Conservation (phyloP, 2,797 vertebrate species). For the Parambassis ranga region DNA sequence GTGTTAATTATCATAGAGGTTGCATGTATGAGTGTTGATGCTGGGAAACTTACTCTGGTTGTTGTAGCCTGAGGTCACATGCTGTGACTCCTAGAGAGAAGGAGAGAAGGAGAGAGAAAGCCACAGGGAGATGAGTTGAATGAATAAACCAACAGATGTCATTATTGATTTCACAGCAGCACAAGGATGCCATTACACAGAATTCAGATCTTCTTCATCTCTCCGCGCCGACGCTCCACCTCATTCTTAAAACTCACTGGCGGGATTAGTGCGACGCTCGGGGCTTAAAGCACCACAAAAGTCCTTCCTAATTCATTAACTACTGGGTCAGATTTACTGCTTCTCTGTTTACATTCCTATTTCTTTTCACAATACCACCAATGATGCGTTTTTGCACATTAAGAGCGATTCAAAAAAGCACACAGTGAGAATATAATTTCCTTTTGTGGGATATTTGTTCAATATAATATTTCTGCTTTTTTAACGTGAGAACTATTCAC, state of each 20-base stretch:
- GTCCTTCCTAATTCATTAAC: slow-evolving; percentile 39
- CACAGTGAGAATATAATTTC: neutral
- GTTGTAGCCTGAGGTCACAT: slow-evolving; percentile 92
- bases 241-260: slow-evolving; percentile 36
- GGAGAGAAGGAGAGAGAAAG: slow-evolving; percentile 58
- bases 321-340: slow-evolving; percentile 33
- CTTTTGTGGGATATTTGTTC: slow-evolving; percentile 3
- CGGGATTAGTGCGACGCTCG: slow-evolving; percentile 33
- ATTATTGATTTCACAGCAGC: slow-evolving; percentile 71
- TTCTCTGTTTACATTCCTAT: slow-evolving; percentile 20
- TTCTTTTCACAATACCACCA: slow-evolving; percentile 4
- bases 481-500: slow-evolving; percentile 19
- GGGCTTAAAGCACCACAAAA: slow-evolving; percentile 6
- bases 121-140: slow-evolving; percentile 58
- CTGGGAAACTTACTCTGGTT: slow-evolving; percentile 90
- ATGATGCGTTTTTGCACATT: slow-evolving; percentile 16
- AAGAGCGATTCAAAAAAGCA: slow-evolving; percentile 29
- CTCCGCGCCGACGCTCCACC: slow-evolving; percentile 4
- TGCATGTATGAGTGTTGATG: slow-evolving; percentile 21
- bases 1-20: slow-evolving; percentile 34
- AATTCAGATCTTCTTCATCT: slow-evolving; percentile 42
- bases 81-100: slow-evolving; percentile 88
- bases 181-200: slow-evolving; percentile 32
- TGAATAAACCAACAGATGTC: slow-evolving; percentile 69
- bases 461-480: slow-evolving; percentile 16